Evolutionary conservation across 2,888 invertebrate genomes (phyloP), one percentile per base, ranked within the genome.

Genomic region (Argynnis bischoffii): DNA sequence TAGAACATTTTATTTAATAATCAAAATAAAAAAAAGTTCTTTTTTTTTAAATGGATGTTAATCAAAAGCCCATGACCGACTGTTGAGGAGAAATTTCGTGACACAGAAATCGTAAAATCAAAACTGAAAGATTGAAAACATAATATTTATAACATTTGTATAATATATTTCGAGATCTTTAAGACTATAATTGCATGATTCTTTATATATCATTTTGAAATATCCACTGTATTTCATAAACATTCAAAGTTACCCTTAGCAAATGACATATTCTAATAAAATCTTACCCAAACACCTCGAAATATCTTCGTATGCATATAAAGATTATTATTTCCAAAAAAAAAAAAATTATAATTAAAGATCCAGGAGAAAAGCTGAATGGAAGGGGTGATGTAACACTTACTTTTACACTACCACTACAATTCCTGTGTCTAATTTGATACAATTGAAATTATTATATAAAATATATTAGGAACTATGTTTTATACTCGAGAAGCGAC

Each of bases 391-490:
- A 59, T n/a, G 57, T 15, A 46, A 14, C 47, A 48, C 51, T 60
- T 26, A 51, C 5, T 35, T 60, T 61, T 50, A 15, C 26, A 2
- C 63, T 63, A 63, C 63, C 15, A 46, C 63, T 67, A 69, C 69
- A 67, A 72, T 72, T 72, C 65, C 72, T 69, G 72, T 72, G 72
- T 69, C 72, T 51, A 65, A 51, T 64, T 53, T 51, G 48, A 59
- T 51, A 59, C 35, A 66, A 55, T 50, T 55, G 50, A 66, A 72
- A 68, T 56, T 66, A 63, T 63, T 56, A 53, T 57, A 63, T 75
- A 77, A 65, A 75, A 76, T 74, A 75, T 80, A 77, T 76, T 88
- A 88, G 88, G 88, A 88, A 88, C 88, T 88, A 86, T 87, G 61
- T 70, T 81, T 77, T 79, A 80, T 67, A 74, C 68, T 75, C 71